Evolutionary conservation across 2,113 vertebrate species (phyloP).

Genomic region (Panthera uncia): DNA sequence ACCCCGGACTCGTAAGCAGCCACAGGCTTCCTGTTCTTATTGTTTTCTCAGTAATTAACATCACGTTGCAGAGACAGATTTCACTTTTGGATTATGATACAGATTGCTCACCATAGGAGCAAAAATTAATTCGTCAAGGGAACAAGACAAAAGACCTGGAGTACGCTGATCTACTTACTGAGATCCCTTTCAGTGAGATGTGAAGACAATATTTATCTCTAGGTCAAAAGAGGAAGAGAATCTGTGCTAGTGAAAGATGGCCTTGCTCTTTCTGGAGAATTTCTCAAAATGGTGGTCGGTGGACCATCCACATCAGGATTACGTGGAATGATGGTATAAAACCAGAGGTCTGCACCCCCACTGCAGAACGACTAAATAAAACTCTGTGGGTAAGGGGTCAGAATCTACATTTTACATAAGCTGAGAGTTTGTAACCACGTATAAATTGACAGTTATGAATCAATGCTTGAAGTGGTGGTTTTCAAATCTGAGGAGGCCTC

Average conservation of each 20-base stretch:
- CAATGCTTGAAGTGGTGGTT: background rate
- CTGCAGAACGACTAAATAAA: background rate
- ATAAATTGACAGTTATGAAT: background rate
- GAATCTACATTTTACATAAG: background rate
- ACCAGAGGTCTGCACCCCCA: background rate
- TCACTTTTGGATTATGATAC: slow-evolving; percentile 53
- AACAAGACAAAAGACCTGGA: slow-evolving; percentile 52
- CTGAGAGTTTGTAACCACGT: background rate
- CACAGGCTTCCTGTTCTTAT: background rate
- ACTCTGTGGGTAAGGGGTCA: background rate
- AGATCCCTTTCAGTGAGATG: slow-evolving; percentile 58
- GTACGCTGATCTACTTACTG: slow-evolving; percentile 63
- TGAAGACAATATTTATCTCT: slow-evolving; percentile 51
- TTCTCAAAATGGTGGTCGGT: background rate
- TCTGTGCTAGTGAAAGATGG: background rate
- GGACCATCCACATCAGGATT: background rate
- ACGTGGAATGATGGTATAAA: background rate
- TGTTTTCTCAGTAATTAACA: slow-evolving; percentile 57
- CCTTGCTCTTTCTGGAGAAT: background rate
- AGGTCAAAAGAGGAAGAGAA: background rate
- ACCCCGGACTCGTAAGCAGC: background rate
- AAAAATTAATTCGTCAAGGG: slow-evolving; percentile 71
- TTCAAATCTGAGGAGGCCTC: background rate
- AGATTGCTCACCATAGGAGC: slow-evolving; percentile 64
- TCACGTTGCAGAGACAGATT: slow-evolving; percentile 68